These are phyloP conservation scores for Leptogaster cylindrica DNA, from an alignment of 2,888 invertebrate species.

Conservation along the genomic window DNA sequence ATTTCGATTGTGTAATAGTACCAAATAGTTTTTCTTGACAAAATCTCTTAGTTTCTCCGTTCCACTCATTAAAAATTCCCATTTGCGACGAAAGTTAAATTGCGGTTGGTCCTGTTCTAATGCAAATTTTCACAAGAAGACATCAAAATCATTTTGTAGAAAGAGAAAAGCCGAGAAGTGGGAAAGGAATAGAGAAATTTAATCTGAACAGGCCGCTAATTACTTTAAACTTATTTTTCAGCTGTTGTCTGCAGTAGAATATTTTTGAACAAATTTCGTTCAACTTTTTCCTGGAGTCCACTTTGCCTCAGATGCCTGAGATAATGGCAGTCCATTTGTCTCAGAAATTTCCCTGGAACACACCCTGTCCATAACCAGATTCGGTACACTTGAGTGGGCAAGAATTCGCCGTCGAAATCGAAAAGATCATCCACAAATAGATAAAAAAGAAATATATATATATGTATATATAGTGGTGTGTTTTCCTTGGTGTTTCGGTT, in stretches of 20 bases:
- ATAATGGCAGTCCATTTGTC: conserved; percentile 37
- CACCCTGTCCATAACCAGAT: neutral
- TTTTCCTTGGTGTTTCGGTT: neutral
- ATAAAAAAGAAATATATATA: neutral
- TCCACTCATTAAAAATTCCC: too few species aligned
- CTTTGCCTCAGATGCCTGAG: conserved; percentile 19
- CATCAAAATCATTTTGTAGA: too few species aligned
- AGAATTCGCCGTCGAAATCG: neutral
- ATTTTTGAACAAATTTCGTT: neutral
- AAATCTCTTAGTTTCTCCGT: too few species aligned
- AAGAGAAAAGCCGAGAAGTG: neutral
- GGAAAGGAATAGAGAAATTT: conserved; percentile 13
- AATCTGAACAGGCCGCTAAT: conserved; percentile 19
- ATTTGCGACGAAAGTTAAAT: too few species aligned
- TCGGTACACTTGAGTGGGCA: neutral
- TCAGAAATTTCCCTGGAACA: conserved; percentile 20
- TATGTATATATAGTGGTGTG: neutral
- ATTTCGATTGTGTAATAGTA: too few species aligned
- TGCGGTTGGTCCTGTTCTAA: too few species aligned
- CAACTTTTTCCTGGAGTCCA: neutral
- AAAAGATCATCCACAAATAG: neutral
- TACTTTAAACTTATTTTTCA: conserved; percentile 18
- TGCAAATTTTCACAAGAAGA: too few species aligned
- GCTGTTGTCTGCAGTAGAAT: conserved; percentile 23
- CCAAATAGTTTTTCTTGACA: too few species aligned